Evolutionary conservation across 2,888 invertebrate genomes (phyloP), one percentile per base, ranked within the genome.

Genomic region (Cosmorhoe ocellata): DNA sequence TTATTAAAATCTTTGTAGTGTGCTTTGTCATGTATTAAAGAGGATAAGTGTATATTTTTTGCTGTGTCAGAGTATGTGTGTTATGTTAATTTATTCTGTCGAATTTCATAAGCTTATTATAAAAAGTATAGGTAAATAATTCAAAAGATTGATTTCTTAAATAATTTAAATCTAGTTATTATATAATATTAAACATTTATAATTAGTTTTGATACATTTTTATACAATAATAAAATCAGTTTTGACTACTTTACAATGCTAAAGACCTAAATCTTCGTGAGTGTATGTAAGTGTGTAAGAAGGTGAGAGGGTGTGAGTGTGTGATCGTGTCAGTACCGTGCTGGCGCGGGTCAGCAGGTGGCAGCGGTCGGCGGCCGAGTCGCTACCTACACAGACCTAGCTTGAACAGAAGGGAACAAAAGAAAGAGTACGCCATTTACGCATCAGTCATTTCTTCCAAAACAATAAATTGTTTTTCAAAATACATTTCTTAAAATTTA

Each of bases 371-470:
- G 77, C 85, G 71, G 79, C 76, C 64, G 78, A 65, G 76, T 70
- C 79, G 81, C 89, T 85, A 90, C 90, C 90, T 91, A 89, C 86
- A 90, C 88, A 87, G 88, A 91, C 90, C 91, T 90, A 89, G 89
- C 89, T 90, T 90, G 87, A 91, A 90, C 89, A 90, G 80, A 90
- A 81, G 84, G 84, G 85, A 76, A 85, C 18, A 84, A 81, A 85
- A 83, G 81, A 89, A 88, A 87, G 79, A 85, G 79, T 81, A 84
- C 84, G 88, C 83, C 80, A 74, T 78, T 88, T 80, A 81, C 86
- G 87, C 81, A 89, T 90, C 88, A 90, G 88, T 90, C 79, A 84
- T 84, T 84, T 89, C 85, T 84, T 84, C 85, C 79, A 84, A 84
- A 59, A 56, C 51, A 56, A 71, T 58, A 27, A 42, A 61, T 63